Evolutionary conservation across 2,113 vertebrate species (phyloP).

Genomic region (Onychorhynchus coronatus): DNA sequence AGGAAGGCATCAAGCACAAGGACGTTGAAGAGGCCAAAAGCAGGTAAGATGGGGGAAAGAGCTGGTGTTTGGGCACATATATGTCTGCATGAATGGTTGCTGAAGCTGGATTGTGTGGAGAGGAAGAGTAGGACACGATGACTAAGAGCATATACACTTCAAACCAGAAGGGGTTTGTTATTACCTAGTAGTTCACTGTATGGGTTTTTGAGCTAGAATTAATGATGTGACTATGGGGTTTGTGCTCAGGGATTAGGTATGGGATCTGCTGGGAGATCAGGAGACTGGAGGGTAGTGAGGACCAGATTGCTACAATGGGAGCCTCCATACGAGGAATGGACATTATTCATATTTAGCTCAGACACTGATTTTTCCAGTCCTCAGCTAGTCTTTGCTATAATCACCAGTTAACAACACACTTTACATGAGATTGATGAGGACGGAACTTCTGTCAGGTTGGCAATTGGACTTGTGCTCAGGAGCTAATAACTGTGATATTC

Average conservation of each 20-base stretch:
- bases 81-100: neutral
- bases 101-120: neutral
- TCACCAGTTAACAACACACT: slow-evolving; percentile 30
- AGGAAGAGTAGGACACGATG: fast-evolving
- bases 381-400: slow-evolving; percentile 9
- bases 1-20: neutral
- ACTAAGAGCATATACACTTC: neutral
- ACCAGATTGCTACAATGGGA: neutral
- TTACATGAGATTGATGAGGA: slow-evolving; percentile 15
- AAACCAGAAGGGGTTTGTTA: neutral
- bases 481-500: slow-evolving; percentile 20
- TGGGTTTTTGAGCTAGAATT: neutral
- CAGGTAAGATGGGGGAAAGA: neutral
- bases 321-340: neutral
- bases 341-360: neutral
- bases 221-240: fast-evolving
- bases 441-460: neutral
- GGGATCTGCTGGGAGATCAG: neutral
- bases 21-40: neutral
- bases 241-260: neutral
- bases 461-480: neutral
- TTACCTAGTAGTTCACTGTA: neutral
- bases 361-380: neutral
- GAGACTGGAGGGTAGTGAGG: neutral
- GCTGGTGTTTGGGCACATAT: neutral